phyloP scores from a whole-genome alignment of 2,888 invertebrate species.

The Pecten maximus region DNA sequence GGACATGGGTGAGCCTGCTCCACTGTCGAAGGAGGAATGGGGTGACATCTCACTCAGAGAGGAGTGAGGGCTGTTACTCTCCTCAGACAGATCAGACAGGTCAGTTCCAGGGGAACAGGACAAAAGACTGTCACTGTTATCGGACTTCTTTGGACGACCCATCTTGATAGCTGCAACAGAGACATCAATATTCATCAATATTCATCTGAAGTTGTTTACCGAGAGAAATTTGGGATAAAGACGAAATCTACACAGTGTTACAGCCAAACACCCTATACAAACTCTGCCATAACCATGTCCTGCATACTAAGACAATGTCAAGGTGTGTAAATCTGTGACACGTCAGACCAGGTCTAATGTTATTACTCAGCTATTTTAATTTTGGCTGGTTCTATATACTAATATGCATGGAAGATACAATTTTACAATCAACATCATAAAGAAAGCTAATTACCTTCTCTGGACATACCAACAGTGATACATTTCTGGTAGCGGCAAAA shows the following conservation, averaged over 20 bases:
- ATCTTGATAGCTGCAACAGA: slow-evolving; percentile 74
- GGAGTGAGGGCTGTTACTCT: background rate
- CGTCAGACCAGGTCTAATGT: too few species aligned
- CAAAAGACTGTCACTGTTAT: slow-evolving; percentile 59
- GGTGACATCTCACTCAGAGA: slow-evolving; percentile 16
- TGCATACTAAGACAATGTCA: too few species aligned
- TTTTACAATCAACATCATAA: too few species aligned
- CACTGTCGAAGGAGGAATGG: background rate
- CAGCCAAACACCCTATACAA: background rate
- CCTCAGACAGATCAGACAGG: slow-evolving; percentile 48
- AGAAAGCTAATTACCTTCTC: slow-evolving; percentile 65
- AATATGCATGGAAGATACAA: too few species aligned
- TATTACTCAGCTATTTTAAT: too few species aligned
- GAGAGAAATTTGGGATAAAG: too few species aligned
- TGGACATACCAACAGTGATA: slow-evolving; percentile 79
- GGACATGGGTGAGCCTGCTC: slow-evolving; percentile 30
- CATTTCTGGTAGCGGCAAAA: slow-evolving; percentile 81
- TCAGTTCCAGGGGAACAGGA: slow-evolving; percentile 49
- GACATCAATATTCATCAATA: background rate
- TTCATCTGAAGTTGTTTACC: background rate
- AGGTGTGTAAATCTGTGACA: too few species aligned
- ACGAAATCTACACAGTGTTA: background rate
- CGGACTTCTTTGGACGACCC: slow-evolving; percentile 76
- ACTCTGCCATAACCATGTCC: too few species aligned
- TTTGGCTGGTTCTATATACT: too few species aligned